Evolutionary conservation across 2,797 vertebrate genomes (phyloP).

Genomic region (Aulostomus chinensis): DNA sequence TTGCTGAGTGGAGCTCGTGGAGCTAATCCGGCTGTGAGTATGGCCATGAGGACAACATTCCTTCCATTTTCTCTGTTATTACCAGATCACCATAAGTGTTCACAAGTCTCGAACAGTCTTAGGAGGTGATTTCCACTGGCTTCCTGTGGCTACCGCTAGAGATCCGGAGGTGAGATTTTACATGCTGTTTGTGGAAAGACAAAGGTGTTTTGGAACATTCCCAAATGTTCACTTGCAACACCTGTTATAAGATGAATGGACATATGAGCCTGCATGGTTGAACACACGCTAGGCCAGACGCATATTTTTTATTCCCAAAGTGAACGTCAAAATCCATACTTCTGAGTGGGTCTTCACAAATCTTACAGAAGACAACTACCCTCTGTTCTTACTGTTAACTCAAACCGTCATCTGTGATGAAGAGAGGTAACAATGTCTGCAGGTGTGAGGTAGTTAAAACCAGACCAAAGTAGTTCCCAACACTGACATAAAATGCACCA

Average conservation of each 20-base stretch:
- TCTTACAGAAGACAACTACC: constrained; percentile 38
- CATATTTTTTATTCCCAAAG: constrained; percentile 38
- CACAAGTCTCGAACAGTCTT: constrained; percentile 37
- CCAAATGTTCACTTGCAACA: constrained; percentile 46
- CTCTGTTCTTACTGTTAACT: constrained; percentile 45
- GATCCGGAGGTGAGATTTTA: constrained; percentile 7
- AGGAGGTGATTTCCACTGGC: constrained; percentile 58
- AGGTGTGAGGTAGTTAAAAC: constrained; percentile 74
- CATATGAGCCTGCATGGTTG: constrained; percentile 5
- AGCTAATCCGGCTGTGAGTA: constrained; percentile 77
- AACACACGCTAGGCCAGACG: constrained; percentile 8
- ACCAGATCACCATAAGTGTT: constrained; percentile 78
- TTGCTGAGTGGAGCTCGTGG: constrained; percentile 76
- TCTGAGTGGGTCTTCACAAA: constrained; percentile 40
- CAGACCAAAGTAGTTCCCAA: constrained; percentile 61
- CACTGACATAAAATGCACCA: constrained; percentile 56
- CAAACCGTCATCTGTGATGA: constrained; percentile 54
- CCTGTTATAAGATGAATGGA: constrained; percentile 35
- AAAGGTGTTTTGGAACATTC: constrained; percentile 16
- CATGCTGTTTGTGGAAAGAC: neutral
- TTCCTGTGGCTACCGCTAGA: constrained; percentile 61
- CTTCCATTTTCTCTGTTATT: constrained; percentile 76
- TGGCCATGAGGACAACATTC: constrained; percentile 79
- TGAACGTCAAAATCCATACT: constrained; percentile 26
- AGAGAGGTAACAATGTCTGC: constrained; percentile 53